Base-by-base conservation (phyloP, 2,888 invertebrate species). In the Erebia epiphron region DNA sequence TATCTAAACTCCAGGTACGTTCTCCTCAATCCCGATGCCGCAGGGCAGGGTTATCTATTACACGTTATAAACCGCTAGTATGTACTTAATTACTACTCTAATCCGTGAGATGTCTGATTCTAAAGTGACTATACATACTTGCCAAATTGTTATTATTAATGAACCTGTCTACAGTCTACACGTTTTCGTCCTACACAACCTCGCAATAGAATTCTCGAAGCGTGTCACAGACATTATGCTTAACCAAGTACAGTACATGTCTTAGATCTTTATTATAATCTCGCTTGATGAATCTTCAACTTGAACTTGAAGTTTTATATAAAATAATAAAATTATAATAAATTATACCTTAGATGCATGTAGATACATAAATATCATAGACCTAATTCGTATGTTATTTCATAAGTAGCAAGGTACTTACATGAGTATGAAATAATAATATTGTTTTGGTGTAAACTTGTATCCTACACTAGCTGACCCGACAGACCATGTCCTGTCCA, bases 131-230 rank as follows among this genome's bases (percentile, higher is more conserved):
- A 10, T 46, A 50, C 49, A 50, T 50, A 50, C 49, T 13, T 50
- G n/a, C 14, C 50, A 16, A 52, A n/a, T 16, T 2, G 16, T n/a
- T 52, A 56, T 18, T 7, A 54, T 52, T 16, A 52, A 10, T 2
- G 3, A 54, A 10, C 2, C 35, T 13, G 13, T 26, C 21, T 8
- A 41, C 41, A 8, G 8, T 9, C 10, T n/a, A 58, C n/a, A 10
- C 8, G 35, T 14, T 35, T 58, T 41, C 58, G n/a, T 58, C 58
- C 58, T 58, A 58, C 58, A 41, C 58, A n/a, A 41, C 58, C 35
- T 58, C 1, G 11, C n/a, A 41, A 3, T 26, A 14, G 26, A 35
- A 41, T n/a, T 41, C 41, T 2, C 41, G 41, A 41, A 41, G 58
- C 58, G 41, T 58, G 41, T 58, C n/a, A 58, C 35, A n/a, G 1